Evolutionary conservation across 1,140 invertebrate genomes (phyloP), one percentile per base, ranked within the genome.

Genomic region (Parasteatoda tepidariorum): DNA sequence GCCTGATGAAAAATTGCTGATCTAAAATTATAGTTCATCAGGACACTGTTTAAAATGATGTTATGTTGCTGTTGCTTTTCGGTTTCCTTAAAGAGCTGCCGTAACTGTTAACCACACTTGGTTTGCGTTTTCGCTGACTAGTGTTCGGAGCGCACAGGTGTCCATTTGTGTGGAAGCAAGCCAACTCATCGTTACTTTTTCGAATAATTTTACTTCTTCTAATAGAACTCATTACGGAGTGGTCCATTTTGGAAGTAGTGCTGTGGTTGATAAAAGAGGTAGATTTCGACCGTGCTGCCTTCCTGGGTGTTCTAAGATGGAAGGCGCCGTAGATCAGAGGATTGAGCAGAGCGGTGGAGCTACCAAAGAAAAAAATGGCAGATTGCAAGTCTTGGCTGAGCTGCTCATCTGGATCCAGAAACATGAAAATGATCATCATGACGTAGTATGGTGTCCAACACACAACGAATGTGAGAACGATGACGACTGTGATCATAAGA

Each of bases 401-500:
- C 90, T 92, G 90, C 88, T 93, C 90, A 84, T 93, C 92, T 9
- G 93, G 92, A 87, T 94, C 91, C 38, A 93, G 90, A 88, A 95
- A 96, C 86, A 94, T 92, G 85, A 93, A 93, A 76, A 95, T 93
- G 66, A 95, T 92, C 92, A 95, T 95, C 88, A 97, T 89, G 57
- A 99, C 93, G 88, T 99, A 98, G 89, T 99, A 99, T 0, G 98
- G 98, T 11, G 98, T 99, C 98, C 98, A 99, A 89, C 98, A 99
- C 62, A 97, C 92, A 3, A 99, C 96, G 87, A 99, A 99, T 34
- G 97, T 94, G 59, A 92, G 90, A 26, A 96, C 94, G 34, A 96
- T 96, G 2, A 95, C 93, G 1, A 96, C 91, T 0, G 94, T 95
- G 88, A 96, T 95, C 61, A 93, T 90, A 31, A 96, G 88, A 0